Base-by-base conservation (phyloP, 2,888 invertebrate genomes). In the Dichetophora obliterata region DNA sequence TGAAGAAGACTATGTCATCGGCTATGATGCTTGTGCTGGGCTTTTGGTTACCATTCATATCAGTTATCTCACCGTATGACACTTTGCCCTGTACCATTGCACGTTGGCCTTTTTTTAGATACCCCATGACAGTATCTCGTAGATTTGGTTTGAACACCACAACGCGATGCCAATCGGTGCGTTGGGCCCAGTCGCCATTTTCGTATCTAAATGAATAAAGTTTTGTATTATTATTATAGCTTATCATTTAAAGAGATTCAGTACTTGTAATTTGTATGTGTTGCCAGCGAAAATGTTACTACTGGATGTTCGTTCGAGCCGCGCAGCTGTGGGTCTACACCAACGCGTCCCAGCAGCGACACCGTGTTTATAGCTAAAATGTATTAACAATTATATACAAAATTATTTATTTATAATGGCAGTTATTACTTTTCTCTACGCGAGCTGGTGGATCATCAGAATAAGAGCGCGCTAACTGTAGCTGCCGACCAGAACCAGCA, bases 131-230 rank as follows among this genome's bases (percentile, higher is more conserved):
- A 0, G 92, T 92, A 37, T 97, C 96, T 54, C 97, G 91, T 2
- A 98, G 91, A 75, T 92, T 92, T 3, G 96, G 96, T 85, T 94
- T 95, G 87, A 98, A 98, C 8, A 97, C 94, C 83, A 95, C 94
- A 69, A 98, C 89, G 83, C 95, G 91, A 89, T 98, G 98, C 98
- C 98, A 98, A 82, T 97, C 97, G 9, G 97, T 96, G 83, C 95
- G 93, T 86, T 97, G 96, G 72, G 94, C 90, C 85, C 94, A 91
- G 82, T 96, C 95, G 5, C 96, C 96, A 86, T 91, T 90, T 84
- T 94, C 94, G 89, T 94, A 93, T 85, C 87, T 86, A 68, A n/a
- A 16, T 31, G 43, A 37, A 37, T 37, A 5, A 37, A 54, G 50
- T 34, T 16, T 43, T 52, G n/a, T n/a, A 4, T 31, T 31, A 37